Evolutionary conservation across 1,140 invertebrate species (phyloP).

Genomic region (Octopus sinensis): DNA sequence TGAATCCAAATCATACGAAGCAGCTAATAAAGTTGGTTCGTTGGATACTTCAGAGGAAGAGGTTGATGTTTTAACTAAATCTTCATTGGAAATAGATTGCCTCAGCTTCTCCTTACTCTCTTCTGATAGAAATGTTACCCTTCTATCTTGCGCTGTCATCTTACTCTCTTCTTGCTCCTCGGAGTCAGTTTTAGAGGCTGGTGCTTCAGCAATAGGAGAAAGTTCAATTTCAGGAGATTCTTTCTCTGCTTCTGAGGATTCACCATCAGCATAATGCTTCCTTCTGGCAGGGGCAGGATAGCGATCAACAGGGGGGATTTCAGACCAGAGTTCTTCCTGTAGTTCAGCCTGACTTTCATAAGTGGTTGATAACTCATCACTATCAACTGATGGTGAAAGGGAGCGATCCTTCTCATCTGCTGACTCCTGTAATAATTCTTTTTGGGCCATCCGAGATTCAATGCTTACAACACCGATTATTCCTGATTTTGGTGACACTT

Average conservation of each 20-base stretch:
- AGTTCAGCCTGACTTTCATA: constrained; percentile 36
- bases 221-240: constrained; percentile 49
- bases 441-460: constrained; percentile 47
- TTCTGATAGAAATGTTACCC: constrained; percentile 49
- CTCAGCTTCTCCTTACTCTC: constrained; percentile 20
- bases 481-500: neutral
- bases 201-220: constrained; percentile 49
- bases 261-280: constrained; percentile 27
- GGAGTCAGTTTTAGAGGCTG: constrained; percentile 32
- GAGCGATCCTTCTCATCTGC: constrained; percentile 48
- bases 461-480: constrained; percentile 38
- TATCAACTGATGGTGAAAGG: constrained; percentile 44
- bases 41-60: constrained; percentile 51
- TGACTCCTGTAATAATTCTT: constrained; percentile 46
- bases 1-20: constrained; percentile 55
- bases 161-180: constrained; percentile 34
- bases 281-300: constrained; percentile 14
- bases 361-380: constrained; percentile 34
- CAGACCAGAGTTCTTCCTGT: constrained; percentile 24
- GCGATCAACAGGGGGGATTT: constrained; percentile 17
- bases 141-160: constrained; percentile 34
- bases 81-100: constrained; percentile 47
- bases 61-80: constrained; percentile 50
- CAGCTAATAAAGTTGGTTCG: constrained; percentile 54
- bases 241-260: constrained; percentile 48